Conservation (phyloP, 2,797 vertebrate genomes). For the Tapera naevia region DNA sequence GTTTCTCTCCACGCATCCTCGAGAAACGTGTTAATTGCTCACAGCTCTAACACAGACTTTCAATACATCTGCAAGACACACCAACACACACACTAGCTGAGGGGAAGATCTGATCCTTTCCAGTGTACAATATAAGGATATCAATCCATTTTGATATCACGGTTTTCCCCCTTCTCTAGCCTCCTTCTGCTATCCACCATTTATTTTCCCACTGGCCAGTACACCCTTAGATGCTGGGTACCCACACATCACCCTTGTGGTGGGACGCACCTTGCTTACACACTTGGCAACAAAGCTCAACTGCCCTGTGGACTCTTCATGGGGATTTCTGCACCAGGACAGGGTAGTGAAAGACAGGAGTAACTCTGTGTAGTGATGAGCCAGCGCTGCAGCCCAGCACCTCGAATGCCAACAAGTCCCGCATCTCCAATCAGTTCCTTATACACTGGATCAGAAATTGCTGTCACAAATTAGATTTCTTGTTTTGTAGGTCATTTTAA, state of each 20-base stretch:
- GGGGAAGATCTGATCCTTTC: background rate
- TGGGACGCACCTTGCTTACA: background rate
- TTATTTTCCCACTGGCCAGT: background rate
- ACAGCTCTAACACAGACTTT: conserved; percentile 41
- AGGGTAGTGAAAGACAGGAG: background rate
- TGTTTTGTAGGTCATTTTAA: background rate
- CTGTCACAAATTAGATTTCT: background rate
- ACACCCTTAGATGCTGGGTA: background rate
- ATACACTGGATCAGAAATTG: background rate
- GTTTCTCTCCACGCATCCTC: conserved; percentile 11
- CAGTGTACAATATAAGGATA: background rate
- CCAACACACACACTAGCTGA: background rate
- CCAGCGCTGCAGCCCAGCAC: background rate
- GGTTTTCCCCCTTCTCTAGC: background rate
- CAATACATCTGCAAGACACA: conserved; percentile 43
- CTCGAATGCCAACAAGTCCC: background rate
- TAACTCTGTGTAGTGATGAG: background rate
- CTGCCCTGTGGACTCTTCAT: accelerated
- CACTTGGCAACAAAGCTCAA: background rate
- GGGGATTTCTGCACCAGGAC: background rate
- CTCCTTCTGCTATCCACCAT: background rate
- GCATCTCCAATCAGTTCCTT: background rate
- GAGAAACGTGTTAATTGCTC: conserved; percentile 61
- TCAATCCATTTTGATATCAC: background rate
- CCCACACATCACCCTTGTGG: accelerated